Percentiles rank a stretch among this genome's conserved stretches.
These are phyloP conservation scores for Pungitius pungitius DNA, from an alignment of 2,113 vertebrate genomes.

Conservation along the genomic window DNA sequence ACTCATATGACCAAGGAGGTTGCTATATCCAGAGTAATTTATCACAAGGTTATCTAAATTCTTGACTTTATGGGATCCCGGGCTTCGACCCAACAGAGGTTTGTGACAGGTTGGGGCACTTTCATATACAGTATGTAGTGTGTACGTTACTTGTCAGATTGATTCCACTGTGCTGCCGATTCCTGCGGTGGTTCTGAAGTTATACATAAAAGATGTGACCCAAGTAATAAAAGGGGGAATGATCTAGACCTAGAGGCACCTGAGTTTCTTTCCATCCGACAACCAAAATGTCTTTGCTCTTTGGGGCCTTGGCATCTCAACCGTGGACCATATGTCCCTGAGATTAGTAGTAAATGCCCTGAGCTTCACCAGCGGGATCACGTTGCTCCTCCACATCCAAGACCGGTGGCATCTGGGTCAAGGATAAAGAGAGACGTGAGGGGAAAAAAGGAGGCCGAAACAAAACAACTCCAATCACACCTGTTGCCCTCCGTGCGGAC, in stretches of 20 bases:
- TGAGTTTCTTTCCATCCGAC: conserved; percentile 10
- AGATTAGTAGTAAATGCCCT: conserved; percentile 59
- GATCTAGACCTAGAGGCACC: conserved; percentile 30
- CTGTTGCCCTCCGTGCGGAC: conserved; percentile 34
- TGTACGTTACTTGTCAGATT: neutral
- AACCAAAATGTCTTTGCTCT: neutral
- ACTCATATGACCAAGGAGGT: conserved; percentile 40
- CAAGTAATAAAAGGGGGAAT: conserved; percentile 12
- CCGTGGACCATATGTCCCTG: conserved; percentile 58
- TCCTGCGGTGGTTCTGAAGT: neutral
- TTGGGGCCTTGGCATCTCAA: conserved; percentile 35
- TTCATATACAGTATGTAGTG: neutral
- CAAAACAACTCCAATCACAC: conserved; percentile 39
- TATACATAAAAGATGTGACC: conserved; percentile 1
- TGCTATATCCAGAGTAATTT: conserved; percentile 47
- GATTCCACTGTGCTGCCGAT: neutral
- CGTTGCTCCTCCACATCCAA: conserved; percentile 74
- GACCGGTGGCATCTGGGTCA: conserved; percentile 69
- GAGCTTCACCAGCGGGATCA: conserved; percentile 61
- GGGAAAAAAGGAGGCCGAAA: conserved; percentile 5
- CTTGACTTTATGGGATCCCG: conserved; percentile 12
- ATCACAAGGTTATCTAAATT: conserved; percentile 49
- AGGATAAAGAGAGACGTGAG: conserved; percentile 8
- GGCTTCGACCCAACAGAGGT: conserved; percentile 2
- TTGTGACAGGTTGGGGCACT: neutral